phyloP scores from a whole-genome alignment of 2,113 vertebrate species.

The Pedetes capensis region DNA sequence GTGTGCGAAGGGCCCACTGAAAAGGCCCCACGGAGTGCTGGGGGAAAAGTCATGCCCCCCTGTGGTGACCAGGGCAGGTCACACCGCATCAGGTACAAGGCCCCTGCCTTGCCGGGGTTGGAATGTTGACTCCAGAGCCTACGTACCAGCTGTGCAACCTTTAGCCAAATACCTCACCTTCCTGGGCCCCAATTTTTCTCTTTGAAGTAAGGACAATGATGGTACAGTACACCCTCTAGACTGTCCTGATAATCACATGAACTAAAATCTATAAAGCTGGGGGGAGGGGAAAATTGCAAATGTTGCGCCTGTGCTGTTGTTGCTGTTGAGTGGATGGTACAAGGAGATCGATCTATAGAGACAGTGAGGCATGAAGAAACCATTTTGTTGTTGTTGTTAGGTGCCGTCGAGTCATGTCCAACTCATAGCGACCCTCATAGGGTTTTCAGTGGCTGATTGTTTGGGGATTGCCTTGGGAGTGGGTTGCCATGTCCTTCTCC shows the following conservation, averaged over 20 bases:
- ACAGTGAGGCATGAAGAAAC: not conserved
- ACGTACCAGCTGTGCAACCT: not conserved
- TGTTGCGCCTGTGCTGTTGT: no score
- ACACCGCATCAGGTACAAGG: rapidly evolving
- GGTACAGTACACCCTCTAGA: no score
- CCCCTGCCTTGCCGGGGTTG: not conserved
- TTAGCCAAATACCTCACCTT: not conserved
- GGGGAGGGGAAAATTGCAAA: no score
- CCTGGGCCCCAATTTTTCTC: not conserved
- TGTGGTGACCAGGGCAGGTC: rapidly evolving
- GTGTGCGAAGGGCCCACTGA: not conserved
- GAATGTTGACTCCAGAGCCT: not conserved
- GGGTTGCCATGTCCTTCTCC: no score
- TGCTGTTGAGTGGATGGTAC: not conserved
- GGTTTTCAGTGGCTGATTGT: no score
- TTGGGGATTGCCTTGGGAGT: no score
- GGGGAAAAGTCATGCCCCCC: not conserved
- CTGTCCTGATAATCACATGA: not conserved
- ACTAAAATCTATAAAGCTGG: no score
- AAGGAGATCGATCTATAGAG: not conserved
- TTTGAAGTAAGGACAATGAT: not conserved
- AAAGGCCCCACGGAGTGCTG: not conserved
- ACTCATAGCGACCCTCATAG: no score
- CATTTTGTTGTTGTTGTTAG: no score
- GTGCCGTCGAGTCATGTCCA: no score